These are phyloP conservation scores for Hippocampus guttulatus DNA, from an alignment of 2,113 vertebrate species.

Conservation along the genomic window DNA sequence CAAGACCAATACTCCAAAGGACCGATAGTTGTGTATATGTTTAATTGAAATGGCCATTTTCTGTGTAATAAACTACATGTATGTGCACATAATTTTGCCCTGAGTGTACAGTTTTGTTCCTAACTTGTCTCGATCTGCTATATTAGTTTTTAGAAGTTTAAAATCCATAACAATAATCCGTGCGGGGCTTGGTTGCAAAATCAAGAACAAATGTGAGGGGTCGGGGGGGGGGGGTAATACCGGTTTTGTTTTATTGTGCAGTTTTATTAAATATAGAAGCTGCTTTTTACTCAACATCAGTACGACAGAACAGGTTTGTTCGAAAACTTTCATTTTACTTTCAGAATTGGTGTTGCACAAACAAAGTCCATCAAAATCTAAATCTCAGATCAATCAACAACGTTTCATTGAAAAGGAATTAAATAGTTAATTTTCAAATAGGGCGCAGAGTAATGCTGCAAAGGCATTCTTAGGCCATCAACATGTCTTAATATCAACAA, in stretches of 20 bases:
- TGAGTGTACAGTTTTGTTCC: not conserved
- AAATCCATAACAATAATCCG: not conserved
- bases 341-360: too few relatives aligned
- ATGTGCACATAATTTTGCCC: not conserved
- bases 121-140: not conserved
- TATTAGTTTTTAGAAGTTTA: not conserved
- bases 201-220: not conserved
- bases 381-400: too few relatives aligned
- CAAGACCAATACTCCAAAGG: slow-evolving; percentile 54
- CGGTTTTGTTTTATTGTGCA: too few relatives aligned
- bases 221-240: too few relatives aligned
- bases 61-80: slow-evolving; percentile 48
- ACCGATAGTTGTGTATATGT: slow-evolving; percentile 39
- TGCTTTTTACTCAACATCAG: not conserved
- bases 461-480: too few relatives aligned
- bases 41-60: slow-evolving; percentile 14
- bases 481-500: too few relatives aligned
- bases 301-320: too few relatives aligned
- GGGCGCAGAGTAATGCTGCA: too few relatives aligned
- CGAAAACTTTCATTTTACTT: too few relatives aligned
- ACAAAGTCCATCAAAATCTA: too few relatives aligned
- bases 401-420: not conserved
- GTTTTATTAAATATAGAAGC: not conserved
- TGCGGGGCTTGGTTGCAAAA: not conserved
- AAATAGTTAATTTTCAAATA: not conserved